Conservation (phyloP, 2,113 vertebrate species). For the Oryzias celebensis region DNA sequence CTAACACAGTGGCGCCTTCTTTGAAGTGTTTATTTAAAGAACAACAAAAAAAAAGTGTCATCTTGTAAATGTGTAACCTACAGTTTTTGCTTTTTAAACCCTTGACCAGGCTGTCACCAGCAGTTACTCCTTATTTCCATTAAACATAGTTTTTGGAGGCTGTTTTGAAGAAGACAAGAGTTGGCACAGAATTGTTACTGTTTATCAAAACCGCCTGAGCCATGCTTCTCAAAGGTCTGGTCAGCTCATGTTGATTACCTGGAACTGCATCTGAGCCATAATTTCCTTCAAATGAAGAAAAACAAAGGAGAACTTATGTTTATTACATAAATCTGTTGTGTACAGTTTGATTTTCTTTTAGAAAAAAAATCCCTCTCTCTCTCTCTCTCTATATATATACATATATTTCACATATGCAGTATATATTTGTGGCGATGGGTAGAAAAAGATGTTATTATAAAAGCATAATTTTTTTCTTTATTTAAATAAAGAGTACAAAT, state of each 20-base stretch:
- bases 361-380: slow-evolving; percentile 25
- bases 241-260: slow-evolving; percentile 66
- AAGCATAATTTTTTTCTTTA: slow-evolving; percentile 50
- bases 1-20: slow-evolving; percentile 23
- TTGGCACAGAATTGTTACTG: neutral
- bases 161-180: neutral
- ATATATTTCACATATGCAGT: slow-evolving; percentile 40
- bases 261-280: slow-evolving; percentile 81
- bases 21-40: slow-evolving; percentile 8
- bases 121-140: slow-evolving; percentile 34
- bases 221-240: slow-evolving; percentile 22
- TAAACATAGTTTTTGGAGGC: neutral
- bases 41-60: slow-evolving; percentile 7
- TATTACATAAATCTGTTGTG: slow-evolving; percentile 66
- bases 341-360: slow-evolving; percentile 68
- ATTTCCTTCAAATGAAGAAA: slow-evolving; percentile 65
- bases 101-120: slow-evolving; percentile 61
- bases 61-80: slow-evolving; percentile 42
- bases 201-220: slow-evolving; percentile 19
- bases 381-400: slow-evolving; percentile 43
- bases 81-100: slow-evolving; percentile 50
- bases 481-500: slow-evolving; percentile 21
- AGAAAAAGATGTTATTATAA: slow-evolving; percentile 53
- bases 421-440: slow-evolving; percentile 73
- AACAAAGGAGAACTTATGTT: slow-evolving; percentile 43